Base-by-base conservation (phyloP, 2,888 invertebrate genomes). In the Clusia tigrina region DNA sequence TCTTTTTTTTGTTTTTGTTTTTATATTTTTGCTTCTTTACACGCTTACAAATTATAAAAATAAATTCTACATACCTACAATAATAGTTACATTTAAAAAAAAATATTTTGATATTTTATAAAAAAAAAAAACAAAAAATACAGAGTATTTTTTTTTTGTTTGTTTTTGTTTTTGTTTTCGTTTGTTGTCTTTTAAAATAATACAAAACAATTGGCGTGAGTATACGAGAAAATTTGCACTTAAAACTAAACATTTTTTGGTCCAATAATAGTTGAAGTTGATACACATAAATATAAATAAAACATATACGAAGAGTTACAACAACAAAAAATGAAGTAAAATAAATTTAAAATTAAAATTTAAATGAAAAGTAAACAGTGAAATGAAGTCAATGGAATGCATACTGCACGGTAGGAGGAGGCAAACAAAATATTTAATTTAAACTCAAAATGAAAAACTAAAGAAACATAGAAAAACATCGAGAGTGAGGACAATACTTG, bases 201-300 rank as follows among this genome's bases (percentile, higher is more conserved):
- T 32, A 12, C 12, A 32, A 9, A 32, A 12, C 6, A 9, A 12
- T 9, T 15, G n/a, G 24, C 58, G 55, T 20, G 32, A 51, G 46
- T 37, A 20, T 53, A 52, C 17, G 20, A 38, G 55, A 32, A 57
- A 59, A 58, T 67, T 65, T 64, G 71, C 66, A 72, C 86, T 86
- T 80, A 74, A 75, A 79, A 76, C 85, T 86, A 79, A 86, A 81
- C 82, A 84, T 83, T 84, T 85, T 86, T 86, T 85, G 84, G 82
- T 82, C 82, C 84, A 84, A 86, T 82, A n/a, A 80, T 75, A 79
- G 74, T 76, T 69, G 68, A 67, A 67, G 61, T 67, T 71, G 71
- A 74, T 71, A 71, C 68, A 72, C 69, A 76, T 71, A 67, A 67
- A n/a, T 23, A 15, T 9, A 48, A 42, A 20, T 20, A 20, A 62